A percentile compares a stretch with the other conserved stretches of the same genome.
phyloP scores from a whole-genome alignment of 2,888 invertebrate species.

The Dione vanillae region DNA sequence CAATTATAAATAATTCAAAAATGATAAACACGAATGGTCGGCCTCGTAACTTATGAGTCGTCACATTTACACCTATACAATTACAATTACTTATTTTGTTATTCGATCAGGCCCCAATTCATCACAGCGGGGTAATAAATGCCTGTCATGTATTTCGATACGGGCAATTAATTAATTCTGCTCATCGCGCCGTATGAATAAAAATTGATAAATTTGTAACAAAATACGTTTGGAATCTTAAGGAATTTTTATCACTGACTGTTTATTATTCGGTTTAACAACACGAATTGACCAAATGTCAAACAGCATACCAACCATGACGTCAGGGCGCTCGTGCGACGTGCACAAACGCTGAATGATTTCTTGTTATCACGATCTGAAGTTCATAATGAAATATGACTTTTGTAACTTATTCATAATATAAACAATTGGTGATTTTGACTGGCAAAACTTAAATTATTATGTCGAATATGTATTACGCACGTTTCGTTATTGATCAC shows the following conservation, averaged over 20 bases:
- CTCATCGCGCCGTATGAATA: conserved; percentile 43
- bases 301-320: conserved; percentile 22
- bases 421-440: neutral
- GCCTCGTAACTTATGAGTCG: conserved; percentile 1
- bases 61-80: conserved; percentile 20
- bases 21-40: neutral
- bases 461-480: no score
- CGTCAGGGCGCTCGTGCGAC: conserved; percentile 33
- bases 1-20: neutral
- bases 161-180: conserved; percentile 46
- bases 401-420: conserved; percentile 8
- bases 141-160: conserved; percentile 46
- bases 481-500: no score
- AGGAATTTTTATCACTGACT: conserved; percentile 47
- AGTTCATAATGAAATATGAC: conserved; percentile 9
- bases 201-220: conserved; percentile 47
- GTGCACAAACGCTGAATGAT: conserved; percentile 29
- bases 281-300: conserved; percentile 31
- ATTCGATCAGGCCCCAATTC: conserved; percentile 39
- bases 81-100: conserved; percentile 34
- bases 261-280: conserved; percentile 47
- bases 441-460: no score
- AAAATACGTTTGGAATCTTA: conserved; percentile 47
- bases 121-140: conserved; percentile 41
- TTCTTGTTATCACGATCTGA: conserved; percentile 34